These are phyloP conservation scores for Coelinius sp. DNA, from an alignment of 2,888 invertebrate species.

Conservation along the genomic window DNA sequence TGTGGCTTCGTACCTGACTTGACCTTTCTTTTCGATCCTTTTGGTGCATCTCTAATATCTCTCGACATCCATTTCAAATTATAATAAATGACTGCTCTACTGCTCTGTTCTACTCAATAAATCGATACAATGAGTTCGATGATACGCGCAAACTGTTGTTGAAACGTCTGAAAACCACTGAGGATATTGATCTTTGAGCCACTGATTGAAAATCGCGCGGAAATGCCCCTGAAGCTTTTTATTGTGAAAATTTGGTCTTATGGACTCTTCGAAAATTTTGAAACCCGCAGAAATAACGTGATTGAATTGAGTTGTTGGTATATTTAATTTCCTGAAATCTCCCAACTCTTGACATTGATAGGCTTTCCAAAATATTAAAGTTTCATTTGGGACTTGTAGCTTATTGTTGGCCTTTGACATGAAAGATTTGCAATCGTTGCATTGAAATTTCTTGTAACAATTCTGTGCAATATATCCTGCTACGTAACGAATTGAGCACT, in stretches of 20 bases:
- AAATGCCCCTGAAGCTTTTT: not conserved
- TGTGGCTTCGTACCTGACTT: not conserved
- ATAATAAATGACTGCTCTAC: conserved; percentile 9
- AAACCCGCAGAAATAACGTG: conserved; percentile 8
- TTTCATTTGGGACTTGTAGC: not conserved
- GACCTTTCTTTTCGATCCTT: not conserved
- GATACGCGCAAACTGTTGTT: not conserved
- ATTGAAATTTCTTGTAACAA: not conserved
- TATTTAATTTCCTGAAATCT: conserved; percentile 31
- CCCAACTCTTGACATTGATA: conserved; percentile 25
- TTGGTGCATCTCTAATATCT: conserved; percentile 13
- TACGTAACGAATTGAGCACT: not conserved
- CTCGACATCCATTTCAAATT: conserved; percentile 32
- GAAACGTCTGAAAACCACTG: conserved; percentile 19
- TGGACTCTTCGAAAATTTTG: not conserved
- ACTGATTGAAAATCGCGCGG: not conserved
- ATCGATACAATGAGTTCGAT: conserved; percentile 12
- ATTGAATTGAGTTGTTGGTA: conserved; percentile 11
- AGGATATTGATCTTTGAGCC: not conserved
- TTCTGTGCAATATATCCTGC: not conserved
- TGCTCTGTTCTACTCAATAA: conserved; percentile 14
- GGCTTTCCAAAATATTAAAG: conserved; percentile 32
- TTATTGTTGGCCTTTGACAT: not conserved
- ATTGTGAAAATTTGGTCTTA: conserved; percentile 12
- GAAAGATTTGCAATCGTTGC: not conserved